Base-by-base conservation (phyloP, 2,888 invertebrate species). In the Peribatodes rhomboidaria region DNA sequence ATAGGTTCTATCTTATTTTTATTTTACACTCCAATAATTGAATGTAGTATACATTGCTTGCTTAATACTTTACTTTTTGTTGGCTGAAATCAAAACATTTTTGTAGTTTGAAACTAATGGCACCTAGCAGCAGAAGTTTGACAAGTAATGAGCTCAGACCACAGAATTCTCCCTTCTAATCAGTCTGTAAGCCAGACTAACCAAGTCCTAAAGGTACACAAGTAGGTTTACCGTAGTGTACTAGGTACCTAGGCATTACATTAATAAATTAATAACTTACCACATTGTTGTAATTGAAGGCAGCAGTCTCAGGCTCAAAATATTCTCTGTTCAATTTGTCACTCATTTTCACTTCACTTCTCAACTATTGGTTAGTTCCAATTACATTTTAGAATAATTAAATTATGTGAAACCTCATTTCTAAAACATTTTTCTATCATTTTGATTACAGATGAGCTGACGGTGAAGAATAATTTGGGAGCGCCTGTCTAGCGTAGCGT, bases 211-310 rank as follows among this genome's bases (percentile, higher is more conserved):
- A n/a, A n/a, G n/a, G n/a, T n/a, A n/a, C n/a, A n/a, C n/a, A n/a
- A n/a, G n/a, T n/a, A n/a, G n/a, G n/a, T n/a, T n/a, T n/a, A n/a
- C n/a, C n/a, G n/a, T n/a, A n/a, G n/a, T n/a, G n/a, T n/a, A n/a
- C n/a, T n/a, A 0, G 20, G 16, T 49, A n/a, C 0, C 31, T 14
- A 16, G 1, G 16, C n/a, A 46, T 49, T 49, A 2, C 31, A 31
- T 14, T 16, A 1, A 46, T 46, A 20, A 4, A 22, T 31, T 16
- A 18, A 46, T 76, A 67, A 88, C 92, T 90, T 77, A 92, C 92
- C 92, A 91, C 90, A 88, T 92, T 92, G 79, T 90, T 90, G 71
- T 87, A 92, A 77, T 92, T 92, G 87, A 90, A 92, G 83, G 90
- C 84, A 82, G 90, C 83, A 69, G 89, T 83, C 59, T 83, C 90